phyloP scores from a whole-genome alignment of 1,140 invertebrate genomes.

The Theocolax elegans region DNA sequence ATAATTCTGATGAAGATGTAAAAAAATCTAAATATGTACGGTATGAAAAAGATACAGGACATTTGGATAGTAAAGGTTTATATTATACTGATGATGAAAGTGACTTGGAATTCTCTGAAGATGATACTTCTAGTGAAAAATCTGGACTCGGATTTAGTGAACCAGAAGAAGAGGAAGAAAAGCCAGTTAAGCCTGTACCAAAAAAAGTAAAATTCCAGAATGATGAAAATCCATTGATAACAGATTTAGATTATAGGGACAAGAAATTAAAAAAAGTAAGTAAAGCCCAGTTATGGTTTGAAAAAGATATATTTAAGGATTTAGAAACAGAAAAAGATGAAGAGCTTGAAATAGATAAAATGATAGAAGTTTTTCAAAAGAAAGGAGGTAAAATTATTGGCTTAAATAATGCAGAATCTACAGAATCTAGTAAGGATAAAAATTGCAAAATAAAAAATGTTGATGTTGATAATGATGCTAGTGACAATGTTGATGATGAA shows the following conservation, averaged over 20 bases:
- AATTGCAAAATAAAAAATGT: slow-evolving; percentile 45
- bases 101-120: slow-evolving; percentile 73
- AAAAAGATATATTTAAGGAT: slow-evolving; percentile 88
- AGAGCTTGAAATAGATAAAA: slow-evolving; percentile 85
- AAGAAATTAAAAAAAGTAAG: slow-evolving; percentile 77
- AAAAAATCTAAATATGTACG: slow-evolving; percentile 69
- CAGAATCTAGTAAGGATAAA: slow-evolving; percentile 17
- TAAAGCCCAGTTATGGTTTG: slow-evolving; percentile 90
- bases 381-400: slow-evolving; percentile 74
- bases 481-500: slow-evolving; percentile 61
- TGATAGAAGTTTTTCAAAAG: slow-evolving; percentile 78
- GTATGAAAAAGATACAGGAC: slow-evolving; percentile 76
- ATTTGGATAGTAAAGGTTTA: slow-evolving; percentile 78
- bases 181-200: slow-evolving; percentile 52
- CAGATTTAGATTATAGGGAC: slow-evolving; percentile 83
- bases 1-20: slow-evolving; percentile 73
- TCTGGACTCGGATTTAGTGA: slow-evolving; percentile 74
- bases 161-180: slow-evolving; percentile 63
- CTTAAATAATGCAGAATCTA: slow-evolving; percentile 55
- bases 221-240: slow-evolving; percentile 81
- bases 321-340: slow-evolving; percentile 85
- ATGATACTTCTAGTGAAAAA: slow-evolving; percentile 66
- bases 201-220: slow-evolving; percentile 54
- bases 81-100: slow-evolving; percentile 81
- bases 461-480: slow-evolving; percentile 46